Percentiles rank a stretch among this genome's conserved stretches.
Evolutionary conservation across 2,888 invertebrate genomes (phyloP).

Genomic region (Hecatera dysodea): DNA sequence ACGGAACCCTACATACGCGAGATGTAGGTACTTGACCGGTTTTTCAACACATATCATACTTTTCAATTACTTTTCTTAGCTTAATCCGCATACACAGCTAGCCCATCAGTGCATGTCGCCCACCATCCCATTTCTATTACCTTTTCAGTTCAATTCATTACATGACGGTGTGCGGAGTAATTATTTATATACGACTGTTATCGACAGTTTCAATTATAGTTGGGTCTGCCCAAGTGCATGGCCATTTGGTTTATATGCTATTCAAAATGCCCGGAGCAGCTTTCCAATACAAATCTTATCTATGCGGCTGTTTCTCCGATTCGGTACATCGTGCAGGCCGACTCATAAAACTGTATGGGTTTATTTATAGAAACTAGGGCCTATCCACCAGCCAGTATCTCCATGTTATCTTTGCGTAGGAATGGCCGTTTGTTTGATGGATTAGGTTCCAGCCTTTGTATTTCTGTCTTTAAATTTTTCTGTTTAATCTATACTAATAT

Average conservation of each 20-base stretch:
- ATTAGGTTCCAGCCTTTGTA: neutral
- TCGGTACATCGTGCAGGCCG: conserved; percentile 26
- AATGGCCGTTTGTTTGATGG: conserved; percentile 1
- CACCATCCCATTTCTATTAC: conserved; percentile 20
- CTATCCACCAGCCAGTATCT: conserved; percentile 4
- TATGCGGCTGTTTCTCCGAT: conserved; percentile 47
- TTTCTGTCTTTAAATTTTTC: neutral
- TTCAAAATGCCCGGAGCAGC: conserved; percentile 62
- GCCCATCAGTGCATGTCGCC: neutral
- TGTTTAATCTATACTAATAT: too few species aligned
- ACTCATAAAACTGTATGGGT: conserved; percentile 47
- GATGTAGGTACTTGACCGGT: too few species aligned
- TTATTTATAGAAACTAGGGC: conserved; percentile 54
- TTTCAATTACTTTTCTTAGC: neutral
- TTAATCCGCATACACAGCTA: neutral
- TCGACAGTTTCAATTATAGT: conserved; percentile 73
- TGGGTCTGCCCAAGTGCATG: conserved; percentile 69
- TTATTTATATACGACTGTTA: conserved; percentile 68
- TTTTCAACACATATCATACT: too few species aligned
- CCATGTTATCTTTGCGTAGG: neutral
- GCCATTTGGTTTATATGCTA: conserved; percentile 73
- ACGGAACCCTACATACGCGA: too few species aligned
- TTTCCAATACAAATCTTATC: conserved; percentile 60
- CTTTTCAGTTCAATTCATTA: conserved; percentile 46
- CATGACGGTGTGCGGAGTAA: conserved; percentile 49